Evolutionary conservation across 2,113 vertebrate species (phyloP).

Genomic region (Garra rufa): DNA sequence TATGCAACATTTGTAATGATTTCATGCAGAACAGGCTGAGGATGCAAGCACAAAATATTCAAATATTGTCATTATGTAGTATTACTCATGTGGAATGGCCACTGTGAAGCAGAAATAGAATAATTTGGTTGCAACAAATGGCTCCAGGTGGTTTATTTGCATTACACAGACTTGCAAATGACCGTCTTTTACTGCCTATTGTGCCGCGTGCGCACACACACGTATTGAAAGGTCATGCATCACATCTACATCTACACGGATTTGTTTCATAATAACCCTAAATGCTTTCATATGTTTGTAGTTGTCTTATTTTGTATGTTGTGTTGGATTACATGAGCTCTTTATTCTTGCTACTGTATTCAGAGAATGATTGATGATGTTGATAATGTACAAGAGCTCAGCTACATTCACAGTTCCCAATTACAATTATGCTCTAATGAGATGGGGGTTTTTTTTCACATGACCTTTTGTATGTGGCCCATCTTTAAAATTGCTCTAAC

Average conservation of each 20-base stretch:
- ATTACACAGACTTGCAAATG: conserved; percentile 47
- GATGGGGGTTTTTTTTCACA: neutral
- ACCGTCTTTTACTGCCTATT: neutral
- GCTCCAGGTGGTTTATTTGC: conserved; percentile 38
- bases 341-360: neutral
- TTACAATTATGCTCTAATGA: neutral
- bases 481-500: too few species aligned
- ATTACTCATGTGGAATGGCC: neutral
- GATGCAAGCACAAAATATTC: neutral
- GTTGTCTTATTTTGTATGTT: neutral
- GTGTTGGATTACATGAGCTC: neutral
- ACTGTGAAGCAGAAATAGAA: neutral
- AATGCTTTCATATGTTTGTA: neutral
- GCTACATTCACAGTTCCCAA: neutral
- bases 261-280: conserved; percentile 34
- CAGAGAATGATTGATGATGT: neutral
- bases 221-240: neutral
- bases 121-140: neutral
- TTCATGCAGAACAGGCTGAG: neutral
- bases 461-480: neutral
- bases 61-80: neutral
- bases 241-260: neutral
- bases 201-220: neutral
- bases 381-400: neutral
- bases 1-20: neutral